Conservation (phyloP, 2,888 invertebrate genomes). For the Chrysomela aeneicollis region DNA sequence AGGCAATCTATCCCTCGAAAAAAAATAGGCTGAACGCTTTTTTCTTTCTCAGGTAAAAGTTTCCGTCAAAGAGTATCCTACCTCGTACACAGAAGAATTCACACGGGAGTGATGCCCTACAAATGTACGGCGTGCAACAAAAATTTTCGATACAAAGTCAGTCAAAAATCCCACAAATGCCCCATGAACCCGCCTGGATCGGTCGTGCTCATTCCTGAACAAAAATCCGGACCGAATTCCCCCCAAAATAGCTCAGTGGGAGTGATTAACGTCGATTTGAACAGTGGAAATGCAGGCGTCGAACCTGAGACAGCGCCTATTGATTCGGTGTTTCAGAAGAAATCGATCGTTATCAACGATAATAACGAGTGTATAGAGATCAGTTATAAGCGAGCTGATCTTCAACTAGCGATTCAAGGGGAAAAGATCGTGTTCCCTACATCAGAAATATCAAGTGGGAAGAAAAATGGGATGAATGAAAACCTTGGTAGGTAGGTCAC, state of each 20-base stretch:
- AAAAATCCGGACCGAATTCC: constrained; percentile 15
- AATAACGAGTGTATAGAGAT: constrained; percentile 38
- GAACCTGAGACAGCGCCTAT: too few relatives aligned
- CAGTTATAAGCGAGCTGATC: constrained; percentile 33
- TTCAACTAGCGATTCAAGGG: constrained; percentile 28
- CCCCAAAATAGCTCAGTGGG: constrained; percentile 32
- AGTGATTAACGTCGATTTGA: constrained; percentile 49
- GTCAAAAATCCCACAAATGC: constrained; percentile 85
- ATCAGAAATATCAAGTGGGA: neutral
- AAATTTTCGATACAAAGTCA: constrained; percentile 85
- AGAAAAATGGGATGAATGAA: neutral
- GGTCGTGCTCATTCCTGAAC: constrained; percentile 58
- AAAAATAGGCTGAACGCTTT: neutral
- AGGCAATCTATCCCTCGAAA: neutral
- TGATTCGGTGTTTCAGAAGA: constrained; percentile 29
- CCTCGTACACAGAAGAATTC: constrained; percentile 83
- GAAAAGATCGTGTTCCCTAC: neutral
- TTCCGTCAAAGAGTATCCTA: constrained; percentile 88
- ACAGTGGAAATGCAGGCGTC: constrained; percentile 48
- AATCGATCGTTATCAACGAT: constrained; percentile 32
- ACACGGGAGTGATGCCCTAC: constrained; percentile 87
- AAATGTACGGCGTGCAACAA: constrained; percentile 82
- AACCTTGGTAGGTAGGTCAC: neutral
- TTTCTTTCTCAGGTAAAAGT: constrained; percentile 73
- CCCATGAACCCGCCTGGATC: constrained; percentile 69